Percentiles rank a stretch among this genome's conserved stretches.
Conservation (phyloP, 2,113 vertebrate genomes). For the Patagioenas fasciata region DNA sequence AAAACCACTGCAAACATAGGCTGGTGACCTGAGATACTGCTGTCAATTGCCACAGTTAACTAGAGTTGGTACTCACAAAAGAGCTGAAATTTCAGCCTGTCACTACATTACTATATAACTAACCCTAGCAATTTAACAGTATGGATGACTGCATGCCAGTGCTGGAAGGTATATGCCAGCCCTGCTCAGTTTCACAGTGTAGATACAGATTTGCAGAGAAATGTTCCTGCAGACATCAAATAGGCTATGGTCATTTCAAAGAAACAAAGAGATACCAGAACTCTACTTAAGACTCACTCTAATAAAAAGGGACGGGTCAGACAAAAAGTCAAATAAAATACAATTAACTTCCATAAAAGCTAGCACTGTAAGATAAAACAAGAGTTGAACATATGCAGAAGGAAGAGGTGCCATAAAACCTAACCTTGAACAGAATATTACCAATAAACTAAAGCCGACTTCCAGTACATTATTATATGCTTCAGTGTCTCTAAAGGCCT, state of each 20-base stretch:
- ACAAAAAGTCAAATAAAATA: background rate
- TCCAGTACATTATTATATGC: background rate
- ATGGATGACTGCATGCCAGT: background rate
- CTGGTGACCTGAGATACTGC: background rate
- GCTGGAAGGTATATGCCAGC: background rate
- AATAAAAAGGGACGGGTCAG: background rate
- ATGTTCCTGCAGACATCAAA: background rate
- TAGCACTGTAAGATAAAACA: background rate
- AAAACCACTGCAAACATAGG: background rate
- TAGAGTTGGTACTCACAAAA: background rate
- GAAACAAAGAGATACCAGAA: background rate
- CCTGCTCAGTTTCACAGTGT: background rate
- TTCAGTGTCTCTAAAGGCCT: conserved; percentile 18
- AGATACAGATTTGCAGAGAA: background rate
- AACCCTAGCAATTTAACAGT: background rate
- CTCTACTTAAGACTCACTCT: background rate
- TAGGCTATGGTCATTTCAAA: background rate
- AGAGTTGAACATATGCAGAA: background rate
- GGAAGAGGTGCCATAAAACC: background rate
- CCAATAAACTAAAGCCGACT: background rate
- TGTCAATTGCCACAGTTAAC: accelerated
- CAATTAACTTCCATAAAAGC: background rate
- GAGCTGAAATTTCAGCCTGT: background rate
- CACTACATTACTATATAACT: background rate
- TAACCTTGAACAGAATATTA: conserved; percentile 5